These are phyloP conservation scores for Lutraria rhynchaena DNA, from an alignment of 1,140 invertebrate genomes.

Conservation along the genomic window DNA sequence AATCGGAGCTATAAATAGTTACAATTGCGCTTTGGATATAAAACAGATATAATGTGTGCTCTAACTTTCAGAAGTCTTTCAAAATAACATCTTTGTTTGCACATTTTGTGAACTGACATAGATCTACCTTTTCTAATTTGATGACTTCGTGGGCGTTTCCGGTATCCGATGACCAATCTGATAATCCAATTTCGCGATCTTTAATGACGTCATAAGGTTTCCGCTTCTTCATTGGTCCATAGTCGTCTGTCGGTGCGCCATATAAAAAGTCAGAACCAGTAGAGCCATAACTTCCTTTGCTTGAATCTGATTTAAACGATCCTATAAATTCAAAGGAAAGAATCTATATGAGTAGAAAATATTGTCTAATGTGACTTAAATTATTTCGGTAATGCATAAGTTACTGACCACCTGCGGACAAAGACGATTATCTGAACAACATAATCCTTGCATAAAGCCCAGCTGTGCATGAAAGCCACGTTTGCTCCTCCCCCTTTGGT, in stretches of 20 bases:
- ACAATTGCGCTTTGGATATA: no score
- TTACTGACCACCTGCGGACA: no score
- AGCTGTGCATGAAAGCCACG: no score
- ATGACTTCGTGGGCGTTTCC: slow-evolving; percentile 43
- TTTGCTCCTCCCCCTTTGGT: no score
- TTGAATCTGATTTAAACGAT: slow-evolving; percentile 34
- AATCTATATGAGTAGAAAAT: no score
- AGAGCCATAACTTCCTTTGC: slow-evolving; percentile 50
- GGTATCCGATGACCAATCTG: slow-evolving; percentile 54
- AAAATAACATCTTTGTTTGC: neutral
- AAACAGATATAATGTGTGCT: no score
- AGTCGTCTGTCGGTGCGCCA: slow-evolving; percentile 15
- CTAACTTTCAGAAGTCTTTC: neutral
- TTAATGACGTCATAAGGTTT: slow-evolving; percentile 37
- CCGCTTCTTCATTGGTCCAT: slow-evolving; percentile 39
- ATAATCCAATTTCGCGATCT: slow-evolving; percentile 1
- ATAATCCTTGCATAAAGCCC: no score
- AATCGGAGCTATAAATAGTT: no score
- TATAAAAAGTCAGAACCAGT: slow-evolving; percentile 50
- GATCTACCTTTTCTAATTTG: slow-evolving; percentile 33
- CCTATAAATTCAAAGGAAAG: slow-evolving; percentile 5
- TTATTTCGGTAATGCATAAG: no score
- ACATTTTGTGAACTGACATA: neutral
- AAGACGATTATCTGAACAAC: no score
- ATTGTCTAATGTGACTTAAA: no score